Percentiles rank a stretch among this genome's conserved stretches.
Conservation (phyloP, 2,113 vertebrate genomes). For the Alexandromys fortis region DNA sequence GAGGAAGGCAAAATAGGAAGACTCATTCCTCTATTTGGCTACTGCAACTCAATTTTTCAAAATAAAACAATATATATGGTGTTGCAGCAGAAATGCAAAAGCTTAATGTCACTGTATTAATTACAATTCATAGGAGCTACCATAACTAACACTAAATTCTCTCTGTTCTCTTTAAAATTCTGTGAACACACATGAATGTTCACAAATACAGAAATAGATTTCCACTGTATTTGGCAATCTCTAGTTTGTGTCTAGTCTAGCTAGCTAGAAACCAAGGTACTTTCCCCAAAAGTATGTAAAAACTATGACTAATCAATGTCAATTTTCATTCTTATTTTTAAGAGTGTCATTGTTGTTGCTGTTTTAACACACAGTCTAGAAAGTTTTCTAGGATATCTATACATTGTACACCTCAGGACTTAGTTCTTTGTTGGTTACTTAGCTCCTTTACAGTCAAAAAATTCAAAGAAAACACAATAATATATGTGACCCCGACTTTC, state of each 20-base stretch:
- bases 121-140: background rate
- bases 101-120: background rate
- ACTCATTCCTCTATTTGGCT: conserved; percentile 59
- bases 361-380: background rate
- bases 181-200: background rate
- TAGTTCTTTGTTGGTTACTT: background rate
- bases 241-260: background rate
- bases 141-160: background rate
- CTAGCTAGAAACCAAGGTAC: background rate
- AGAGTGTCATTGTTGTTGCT: background rate
- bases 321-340: conserved; percentile 21
- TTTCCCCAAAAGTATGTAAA: background rate
- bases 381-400: background rate
- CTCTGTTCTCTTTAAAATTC: background rate
- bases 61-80: background rate
- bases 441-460: too few species aligned
- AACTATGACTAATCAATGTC: background rate
- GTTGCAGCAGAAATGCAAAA: conserved; percentile 47
- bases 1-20: conserved; percentile 20
- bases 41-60: conserved; percentile 57
- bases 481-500: too few species aligned
- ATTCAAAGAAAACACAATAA: too few species aligned
- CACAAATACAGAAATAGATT: background rate
- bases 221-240: background rate
- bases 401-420: background rate